Conservation (phyloP, 1,140 invertebrate species). For the Philaenus spumarius region DNA sequence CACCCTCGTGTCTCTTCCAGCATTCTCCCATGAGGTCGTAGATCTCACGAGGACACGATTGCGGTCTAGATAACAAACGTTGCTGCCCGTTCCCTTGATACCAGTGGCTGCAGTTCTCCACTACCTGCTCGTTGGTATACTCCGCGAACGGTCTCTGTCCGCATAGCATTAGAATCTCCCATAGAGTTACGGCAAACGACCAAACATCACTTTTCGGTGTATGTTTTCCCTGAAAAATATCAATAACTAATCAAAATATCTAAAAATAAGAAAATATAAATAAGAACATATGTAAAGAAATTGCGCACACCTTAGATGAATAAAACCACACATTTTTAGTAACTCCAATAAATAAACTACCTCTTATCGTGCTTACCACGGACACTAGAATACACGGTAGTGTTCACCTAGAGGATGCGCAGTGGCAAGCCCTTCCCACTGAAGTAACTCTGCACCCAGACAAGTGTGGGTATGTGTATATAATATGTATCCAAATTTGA, state of each 20-base stretch:
- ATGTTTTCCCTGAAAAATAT: slow-evolving; percentile 59
- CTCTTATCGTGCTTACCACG: too few species aligned
- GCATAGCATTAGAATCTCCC: slow-evolving; percentile 70
- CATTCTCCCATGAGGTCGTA: slow-evolving; percentile 71
- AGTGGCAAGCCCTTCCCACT: too few species aligned
- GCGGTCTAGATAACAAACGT: slow-evolving; percentile 44
- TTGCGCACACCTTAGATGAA: too few species aligned
- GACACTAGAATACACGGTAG: too few species aligned
- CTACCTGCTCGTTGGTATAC: slow-evolving; percentile 65
- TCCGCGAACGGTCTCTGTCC: slow-evolving; percentile 64
- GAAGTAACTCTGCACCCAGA: too few species aligned
- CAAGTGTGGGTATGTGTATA: too few species aligned
- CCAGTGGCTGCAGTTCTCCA: slow-evolving; percentile 65
- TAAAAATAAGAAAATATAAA: too few species aligned
- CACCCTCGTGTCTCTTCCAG: slow-evolving; percentile 59
- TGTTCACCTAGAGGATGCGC: too few species aligned
- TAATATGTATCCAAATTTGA: too few species aligned
- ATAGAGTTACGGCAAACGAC: slow-evolving; percentile 70
- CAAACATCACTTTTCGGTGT: slow-evolving; percentile 67
- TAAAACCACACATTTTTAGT: too few species aligned
- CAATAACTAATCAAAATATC: slow-evolving; percentile 27
- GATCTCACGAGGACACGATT: slow-evolving; percentile 55
- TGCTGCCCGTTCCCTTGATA: slow-evolving; percentile 46
- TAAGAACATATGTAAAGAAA: too few species aligned
- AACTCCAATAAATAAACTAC: too few species aligned